phyloP scores from a whole-genome alignment of 2,888 invertebrate genomes.

The Campoplex nolae region DNA sequence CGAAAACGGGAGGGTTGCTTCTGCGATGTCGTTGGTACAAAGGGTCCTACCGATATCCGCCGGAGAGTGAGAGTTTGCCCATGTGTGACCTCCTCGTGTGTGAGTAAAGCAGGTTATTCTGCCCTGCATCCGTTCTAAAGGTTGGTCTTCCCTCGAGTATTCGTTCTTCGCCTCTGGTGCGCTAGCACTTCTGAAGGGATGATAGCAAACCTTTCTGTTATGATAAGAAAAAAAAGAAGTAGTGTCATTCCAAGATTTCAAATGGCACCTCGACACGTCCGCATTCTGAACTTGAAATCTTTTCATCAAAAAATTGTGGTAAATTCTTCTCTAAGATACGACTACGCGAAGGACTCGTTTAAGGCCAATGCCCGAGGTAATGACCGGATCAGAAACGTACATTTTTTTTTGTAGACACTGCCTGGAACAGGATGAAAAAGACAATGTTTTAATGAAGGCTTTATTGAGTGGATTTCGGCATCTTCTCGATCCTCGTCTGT shows the following conservation, averaged over 20 bases:
- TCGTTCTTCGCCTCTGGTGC: constrained; percentile 41
- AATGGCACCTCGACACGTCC: neutral
- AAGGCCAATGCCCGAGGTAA: neutral
- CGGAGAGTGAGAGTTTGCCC: constrained; percentile 59
- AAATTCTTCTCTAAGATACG: neutral
- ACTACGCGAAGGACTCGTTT: neutral
- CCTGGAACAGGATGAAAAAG: neutral
- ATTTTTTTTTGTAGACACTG: neutral
- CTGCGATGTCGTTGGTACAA: constrained; percentile 45
- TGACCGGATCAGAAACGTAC: neutral
- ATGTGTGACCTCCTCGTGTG: constrained; percentile 46
- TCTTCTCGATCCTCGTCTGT: neutral
- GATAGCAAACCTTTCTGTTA: constrained; percentile 44
- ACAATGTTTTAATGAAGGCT: neutral
- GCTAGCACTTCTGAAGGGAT: constrained; percentile 14
- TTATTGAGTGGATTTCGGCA: neutral
- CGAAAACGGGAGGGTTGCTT: constrained; percentile 50
- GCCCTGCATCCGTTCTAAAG: constrained; percentile 60
- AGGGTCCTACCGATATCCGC: constrained; percentile 67
- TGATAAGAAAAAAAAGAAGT: constrained; percentile 24
- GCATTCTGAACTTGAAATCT: constrained; percentile 3
- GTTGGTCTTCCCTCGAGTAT: constrained; percentile 50
- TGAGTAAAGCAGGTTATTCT: constrained; percentile 30
- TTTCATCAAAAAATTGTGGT: neutral
- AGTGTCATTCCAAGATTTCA: constrained; percentile 58